Conservation (phyloP, 2,113 vertebrate species). For the Cyanoliseus patagonus region DNA sequence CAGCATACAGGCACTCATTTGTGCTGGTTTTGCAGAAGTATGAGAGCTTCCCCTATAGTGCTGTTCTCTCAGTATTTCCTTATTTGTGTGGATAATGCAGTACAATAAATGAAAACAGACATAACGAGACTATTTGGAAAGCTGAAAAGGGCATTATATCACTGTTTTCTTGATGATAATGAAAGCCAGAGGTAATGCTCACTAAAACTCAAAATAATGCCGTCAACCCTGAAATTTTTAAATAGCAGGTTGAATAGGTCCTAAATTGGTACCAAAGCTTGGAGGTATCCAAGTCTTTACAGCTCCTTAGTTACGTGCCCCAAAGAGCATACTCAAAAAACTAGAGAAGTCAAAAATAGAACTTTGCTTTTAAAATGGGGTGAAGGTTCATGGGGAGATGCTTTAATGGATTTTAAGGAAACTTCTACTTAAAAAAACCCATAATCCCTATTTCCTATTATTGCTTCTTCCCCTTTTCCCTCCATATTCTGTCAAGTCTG, state of each 20-base stretch:
- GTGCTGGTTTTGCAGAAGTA: background rate
- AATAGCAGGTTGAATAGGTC: background rate
- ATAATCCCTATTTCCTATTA: background rate
- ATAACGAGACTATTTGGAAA: background rate
- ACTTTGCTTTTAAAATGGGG: background rate
- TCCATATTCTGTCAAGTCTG: background rate
- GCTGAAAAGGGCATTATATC: background rate
- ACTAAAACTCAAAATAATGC: background rate
- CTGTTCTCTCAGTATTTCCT: background rate
- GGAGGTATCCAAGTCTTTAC: background rate
- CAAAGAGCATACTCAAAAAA: background rate
- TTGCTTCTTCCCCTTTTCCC: background rate
- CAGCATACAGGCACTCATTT: background rate
- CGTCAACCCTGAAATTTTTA: background rate
- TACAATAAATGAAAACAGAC: background rate
- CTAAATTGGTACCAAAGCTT: background rate
- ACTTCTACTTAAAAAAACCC: background rate
- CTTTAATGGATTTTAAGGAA: background rate
- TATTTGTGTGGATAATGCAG: background rate
- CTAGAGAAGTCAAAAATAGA: background rate
- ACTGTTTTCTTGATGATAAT: background rate
- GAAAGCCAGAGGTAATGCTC: background rate
- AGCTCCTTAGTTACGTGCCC: background rate
- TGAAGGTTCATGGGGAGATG: background rate
- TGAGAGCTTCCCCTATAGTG: background rate